Evolutionary conservation across 2,113 vertebrate genomes (phyloP).

Genomic region (Calidris pugnax): DNA sequence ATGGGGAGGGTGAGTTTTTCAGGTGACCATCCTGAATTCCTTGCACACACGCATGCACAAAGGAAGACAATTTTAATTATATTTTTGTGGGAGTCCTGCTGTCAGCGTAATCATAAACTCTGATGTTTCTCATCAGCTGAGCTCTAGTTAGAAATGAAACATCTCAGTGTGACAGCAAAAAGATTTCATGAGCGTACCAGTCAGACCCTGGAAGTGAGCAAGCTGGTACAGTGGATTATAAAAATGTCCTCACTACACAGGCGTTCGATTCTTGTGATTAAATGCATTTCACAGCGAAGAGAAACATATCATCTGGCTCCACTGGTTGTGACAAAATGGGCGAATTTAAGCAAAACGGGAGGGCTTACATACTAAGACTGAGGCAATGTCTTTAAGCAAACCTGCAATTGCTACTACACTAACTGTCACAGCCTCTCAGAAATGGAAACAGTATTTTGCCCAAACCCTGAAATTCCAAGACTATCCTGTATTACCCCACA

Average conservation of each 20-base stretch:
- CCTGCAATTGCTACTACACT: background rate
- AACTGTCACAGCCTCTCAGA: background rate
- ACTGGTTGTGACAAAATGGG: background rate
- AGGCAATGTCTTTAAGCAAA: background rate
- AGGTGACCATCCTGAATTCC: background rate
- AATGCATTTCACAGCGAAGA: slow-evolving; percentile 7
- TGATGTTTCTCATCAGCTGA: slow-evolving; percentile 16
- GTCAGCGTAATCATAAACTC: slow-evolving; percentile 19
- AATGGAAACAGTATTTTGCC: background rate
- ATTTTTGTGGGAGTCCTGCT: background rate
- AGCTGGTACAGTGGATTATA: slow-evolving; percentile 8
- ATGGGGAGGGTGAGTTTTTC: background rate
- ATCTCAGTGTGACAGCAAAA: slow-evolving; percentile 34
- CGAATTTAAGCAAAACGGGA: background rate
- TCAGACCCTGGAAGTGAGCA: slow-evolving; percentile 31
- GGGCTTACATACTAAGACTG: background rate
- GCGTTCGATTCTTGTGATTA: background rate
- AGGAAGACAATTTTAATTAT: slow-evolving; percentile 11
- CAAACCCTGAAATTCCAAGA: background rate
- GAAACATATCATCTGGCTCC: background rate
- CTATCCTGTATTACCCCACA: background rate
- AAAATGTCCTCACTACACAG: background rate
- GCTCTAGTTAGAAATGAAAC: slow-evolving; percentile 24
- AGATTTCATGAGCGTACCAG: slow-evolving; percentile 9
- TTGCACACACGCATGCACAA: background rate